Percentiles rank a stretch among this genome's conserved stretches.
These are phyloP conservation scores for Serinus canaria DNA, from an alignment of 2,113 vertebrate species.

Conservation along the genomic window DNA sequence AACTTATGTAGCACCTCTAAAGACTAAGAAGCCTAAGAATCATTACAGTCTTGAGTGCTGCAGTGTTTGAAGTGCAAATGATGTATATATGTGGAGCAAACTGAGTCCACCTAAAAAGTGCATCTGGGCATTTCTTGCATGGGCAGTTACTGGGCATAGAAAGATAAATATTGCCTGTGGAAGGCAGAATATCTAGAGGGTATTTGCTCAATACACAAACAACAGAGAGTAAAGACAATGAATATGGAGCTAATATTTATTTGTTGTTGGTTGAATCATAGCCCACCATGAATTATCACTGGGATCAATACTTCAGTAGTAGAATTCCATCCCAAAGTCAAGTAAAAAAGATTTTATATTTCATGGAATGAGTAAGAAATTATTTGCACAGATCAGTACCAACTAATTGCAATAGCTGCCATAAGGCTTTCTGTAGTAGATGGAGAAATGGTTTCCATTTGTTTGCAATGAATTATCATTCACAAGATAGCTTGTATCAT, in stretches of 20 bases:
- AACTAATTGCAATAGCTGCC: background rate
- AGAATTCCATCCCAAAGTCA: background rate
- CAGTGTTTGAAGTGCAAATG: background rate
- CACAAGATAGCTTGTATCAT: background rate
- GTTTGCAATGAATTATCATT: background rate
- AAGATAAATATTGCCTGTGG: background rate
- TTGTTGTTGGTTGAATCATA: fast-evolving
- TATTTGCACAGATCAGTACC: background rate
- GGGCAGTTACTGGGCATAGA: background rate
- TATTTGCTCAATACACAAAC: background rate
- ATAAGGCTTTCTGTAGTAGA: background rate
- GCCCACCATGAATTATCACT: background rate
- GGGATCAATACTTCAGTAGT: background rate
- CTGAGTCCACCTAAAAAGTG: background rate
- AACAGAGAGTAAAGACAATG: background rate
- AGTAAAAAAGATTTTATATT: background rate
- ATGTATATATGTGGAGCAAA: background rate
- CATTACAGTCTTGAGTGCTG: background rate
- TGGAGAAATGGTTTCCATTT: background rate
- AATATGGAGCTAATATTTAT: background rate
- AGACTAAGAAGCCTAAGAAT: background rate
- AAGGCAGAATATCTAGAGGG: background rate
- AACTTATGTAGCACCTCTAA: background rate
- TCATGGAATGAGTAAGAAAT: background rate
- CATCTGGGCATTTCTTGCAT: background rate